Conservation (phyloP, 2,113 vertebrate genomes). For the Catharus minimus region DNA sequence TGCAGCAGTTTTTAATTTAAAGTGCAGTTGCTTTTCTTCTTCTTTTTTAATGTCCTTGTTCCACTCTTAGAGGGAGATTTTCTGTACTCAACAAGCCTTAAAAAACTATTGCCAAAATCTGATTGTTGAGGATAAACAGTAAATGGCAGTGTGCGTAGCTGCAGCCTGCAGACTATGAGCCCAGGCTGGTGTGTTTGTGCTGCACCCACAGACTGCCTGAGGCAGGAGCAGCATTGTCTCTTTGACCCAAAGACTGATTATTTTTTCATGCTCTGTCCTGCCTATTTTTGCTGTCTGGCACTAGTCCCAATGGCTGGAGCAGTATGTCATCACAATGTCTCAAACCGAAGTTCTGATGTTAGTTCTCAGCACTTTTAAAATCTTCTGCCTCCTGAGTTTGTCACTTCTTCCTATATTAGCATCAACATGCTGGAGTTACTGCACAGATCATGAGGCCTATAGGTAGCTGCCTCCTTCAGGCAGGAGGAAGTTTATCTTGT, state of each 20-base stretch:
- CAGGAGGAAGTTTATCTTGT: background rate
- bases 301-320: background rate
- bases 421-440: background rate
- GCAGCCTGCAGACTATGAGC: background rate
- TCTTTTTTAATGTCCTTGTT: background rate
- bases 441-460: background rate
- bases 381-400: background rate
- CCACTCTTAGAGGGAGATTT: background rate
- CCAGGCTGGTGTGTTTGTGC: background rate
- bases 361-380: background rate
- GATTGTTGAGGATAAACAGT: background rate
- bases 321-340: background rate
- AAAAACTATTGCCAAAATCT: background rate
- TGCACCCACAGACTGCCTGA: background rate
- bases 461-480: background rate
- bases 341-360: background rate
- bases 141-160: background rate
- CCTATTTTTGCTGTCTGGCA: background rate
- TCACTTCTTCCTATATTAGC: background rate
- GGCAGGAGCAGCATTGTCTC: background rate
- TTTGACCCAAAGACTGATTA: background rate
- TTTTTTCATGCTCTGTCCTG: background rate
- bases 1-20: background rate
- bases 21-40: background rate
- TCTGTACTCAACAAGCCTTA: background rate